phyloP scores from a whole-genome alignment of 2,113 vertebrate genomes.

The Zosterops pallidus region DNA sequence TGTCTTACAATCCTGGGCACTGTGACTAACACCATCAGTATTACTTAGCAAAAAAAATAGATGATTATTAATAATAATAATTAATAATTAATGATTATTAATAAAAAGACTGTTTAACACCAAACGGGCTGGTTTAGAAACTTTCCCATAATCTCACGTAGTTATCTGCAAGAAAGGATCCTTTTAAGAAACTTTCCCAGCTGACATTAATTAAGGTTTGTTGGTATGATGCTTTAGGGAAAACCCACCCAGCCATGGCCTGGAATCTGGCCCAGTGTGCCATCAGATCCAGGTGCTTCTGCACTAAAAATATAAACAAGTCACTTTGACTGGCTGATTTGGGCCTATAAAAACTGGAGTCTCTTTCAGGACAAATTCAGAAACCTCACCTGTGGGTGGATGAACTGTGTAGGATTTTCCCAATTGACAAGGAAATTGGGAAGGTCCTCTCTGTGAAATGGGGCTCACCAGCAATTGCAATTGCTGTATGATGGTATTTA shows the following conservation, averaged over 20 bases:
- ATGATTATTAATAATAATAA: too few species aligned
- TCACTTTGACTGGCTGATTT: neutral
- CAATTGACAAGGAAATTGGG: too few species aligned
- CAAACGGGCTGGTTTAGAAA: neutral
- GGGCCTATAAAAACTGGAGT: neutral
- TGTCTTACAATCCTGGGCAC: neutral
- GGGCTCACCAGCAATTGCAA: neutral
- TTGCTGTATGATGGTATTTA: neutral
- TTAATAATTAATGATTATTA: too few species aligned
- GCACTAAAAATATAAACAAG: neutral
- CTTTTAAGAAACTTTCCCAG: neutral
- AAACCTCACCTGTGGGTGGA: neutral
- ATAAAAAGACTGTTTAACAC: neutral
- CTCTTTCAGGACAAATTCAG: fast-evolving
- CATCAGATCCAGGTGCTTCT: neutral
- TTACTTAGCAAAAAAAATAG: neutral
- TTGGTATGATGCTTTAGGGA: neutral
- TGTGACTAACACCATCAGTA: neutral
- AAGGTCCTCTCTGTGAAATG: neutral
- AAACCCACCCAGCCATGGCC: neutral
- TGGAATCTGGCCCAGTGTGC: neutral
- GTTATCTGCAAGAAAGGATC: neutral
- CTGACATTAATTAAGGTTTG: neutral
- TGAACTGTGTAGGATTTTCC: neutral
- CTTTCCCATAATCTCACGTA: neutral